Evolutionary conservation across 2,797 vertebrate genomes (phyloP), one percentile per base, ranked within the genome.

Genomic region (Myripristis murdjan): DNA sequence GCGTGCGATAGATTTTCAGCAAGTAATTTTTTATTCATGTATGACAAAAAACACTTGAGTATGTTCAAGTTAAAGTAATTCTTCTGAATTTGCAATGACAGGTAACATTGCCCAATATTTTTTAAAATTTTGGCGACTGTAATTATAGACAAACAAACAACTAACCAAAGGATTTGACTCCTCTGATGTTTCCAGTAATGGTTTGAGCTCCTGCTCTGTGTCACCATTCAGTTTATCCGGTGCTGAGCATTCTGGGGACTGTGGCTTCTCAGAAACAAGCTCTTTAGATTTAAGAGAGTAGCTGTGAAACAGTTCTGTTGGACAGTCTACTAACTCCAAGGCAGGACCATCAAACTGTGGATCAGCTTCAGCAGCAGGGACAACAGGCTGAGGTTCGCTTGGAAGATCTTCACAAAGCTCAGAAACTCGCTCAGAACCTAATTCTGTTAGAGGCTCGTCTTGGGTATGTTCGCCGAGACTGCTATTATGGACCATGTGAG

Each of bases 251-350:
- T 90, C 81, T 41, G 52, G 26, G 16, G 33, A 52, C 2, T 75
- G 20, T 5, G 1, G 47, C 28, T 68, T 71, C 18, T 89, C 89
- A 9, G 6, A 4, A 1, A 88, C 86, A 0, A 53, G n/a, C 20
- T 20, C 57, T 79, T 79, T 82, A 52, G 67, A 74, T 28, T 58
- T 79, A 22, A 91, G 66, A 52, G 79, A 83, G 79, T 94, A 94
- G 75, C 22, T 90, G 73, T 94, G 93, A 22, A 92, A 84, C 35
- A 81, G 23, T 62, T 89, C 82, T 16, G 88, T 6, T 14, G 91
- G 87, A 64, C 76, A 89, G 22, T 82, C 83, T 6, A 74, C 0
- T 16, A 92, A 71, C 12, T 82, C 64, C 5, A 89, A 55, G 0
- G 33, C 53, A 14, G 88, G 81, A 26, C 90, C 89, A 11, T 92